A percentile compares a stretch with the other conserved stretches of the same genome.
These are phyloP conservation scores for Laspeyria flexula DNA, from an alignment of 2,888 invertebrate genomes.

Conservation along the genomic window DNA sequence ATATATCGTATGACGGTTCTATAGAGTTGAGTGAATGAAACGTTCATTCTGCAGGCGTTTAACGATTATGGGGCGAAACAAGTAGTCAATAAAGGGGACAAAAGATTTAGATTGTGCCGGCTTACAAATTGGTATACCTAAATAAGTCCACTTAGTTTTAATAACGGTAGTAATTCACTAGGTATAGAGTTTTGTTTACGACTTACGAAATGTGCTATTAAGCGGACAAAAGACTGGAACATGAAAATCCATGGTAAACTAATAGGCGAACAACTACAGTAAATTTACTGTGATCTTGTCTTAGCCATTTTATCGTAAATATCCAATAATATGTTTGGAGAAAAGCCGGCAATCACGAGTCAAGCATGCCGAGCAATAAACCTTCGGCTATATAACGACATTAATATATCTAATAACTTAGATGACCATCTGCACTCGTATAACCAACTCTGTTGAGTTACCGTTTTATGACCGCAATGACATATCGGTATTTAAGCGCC, in stretches of 20 bases:
- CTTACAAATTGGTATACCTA: constrained; percentile 12
- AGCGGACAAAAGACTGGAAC: not conserved
- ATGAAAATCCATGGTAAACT: constrained; percentile 4
- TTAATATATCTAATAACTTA: constrained; percentile 44
- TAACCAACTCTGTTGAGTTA: constrained; percentile 31
- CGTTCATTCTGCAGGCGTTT: not conserved
- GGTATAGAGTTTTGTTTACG: constrained; percentile 3
- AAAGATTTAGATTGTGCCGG: constrained; percentile 1
- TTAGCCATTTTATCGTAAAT: constrained; percentile 18
- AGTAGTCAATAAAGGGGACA: constrained; percentile 5
- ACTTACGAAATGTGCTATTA: constrained; percentile 10
- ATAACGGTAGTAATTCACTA: constrained; percentile 13
- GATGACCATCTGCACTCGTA: constrained; percentile 36
- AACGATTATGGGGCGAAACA: not conserved
- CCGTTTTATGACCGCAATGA: constrained; percentile 43
- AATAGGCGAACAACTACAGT: constrained; percentile 2
- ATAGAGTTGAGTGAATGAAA: not conserved
- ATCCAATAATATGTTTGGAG: constrained; percentile 22
- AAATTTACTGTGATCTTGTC: constrained; percentile 4
- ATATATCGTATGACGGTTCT: not conserved
- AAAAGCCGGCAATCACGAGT: constrained; percentile 16
- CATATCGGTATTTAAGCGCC: constrained; percentile 33
- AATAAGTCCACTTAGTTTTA: constrained; percentile 3
- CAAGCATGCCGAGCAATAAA: constrained; percentile 31
- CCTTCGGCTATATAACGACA: constrained; percentile 38